These are phyloP conservation scores for Schlechtendalia chinensis DNA, from an alignment of 1,140 invertebrate genomes.

Conservation along the genomic window DNA sequence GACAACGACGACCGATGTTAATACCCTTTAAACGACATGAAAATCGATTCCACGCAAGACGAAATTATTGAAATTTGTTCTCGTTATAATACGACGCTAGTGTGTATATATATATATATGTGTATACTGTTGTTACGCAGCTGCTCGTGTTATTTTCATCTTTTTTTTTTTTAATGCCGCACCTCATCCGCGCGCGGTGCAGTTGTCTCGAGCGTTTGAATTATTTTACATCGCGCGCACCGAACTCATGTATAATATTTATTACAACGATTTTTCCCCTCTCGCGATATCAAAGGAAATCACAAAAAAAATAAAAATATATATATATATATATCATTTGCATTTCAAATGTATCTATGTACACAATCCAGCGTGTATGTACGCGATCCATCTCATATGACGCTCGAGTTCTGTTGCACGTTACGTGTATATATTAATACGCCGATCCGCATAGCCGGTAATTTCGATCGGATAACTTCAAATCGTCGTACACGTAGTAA, in stretches of 20 bases:
- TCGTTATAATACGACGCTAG: too few relatives aligned
- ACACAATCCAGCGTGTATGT: too few relatives aligned
- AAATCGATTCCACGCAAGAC: constrained; percentile 19
- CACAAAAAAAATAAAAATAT: too few relatives aligned
- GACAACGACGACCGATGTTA: constrained; percentile 15
- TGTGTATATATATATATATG: too few relatives aligned
- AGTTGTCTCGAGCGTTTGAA: background rate
- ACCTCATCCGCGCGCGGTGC: background rate
- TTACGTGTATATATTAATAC: background rate
- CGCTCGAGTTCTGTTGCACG: background rate
- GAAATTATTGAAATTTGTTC: constrained; percentile 29
- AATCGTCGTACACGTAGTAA: background rate
- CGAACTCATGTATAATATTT: constrained; percentile 3
- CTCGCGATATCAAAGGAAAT: background rate
- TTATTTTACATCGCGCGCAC: background rate
- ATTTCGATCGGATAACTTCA: background rate
- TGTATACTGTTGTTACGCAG: background rate
- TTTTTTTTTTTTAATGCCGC: background rate
- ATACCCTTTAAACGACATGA: constrained; percentile 38
- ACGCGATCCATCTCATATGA: background rate
- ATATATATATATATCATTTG: constrained; percentile 14
- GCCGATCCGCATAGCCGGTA: background rate
- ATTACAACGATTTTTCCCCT: constrained; percentile 8
- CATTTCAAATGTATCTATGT: constrained; percentile 9
- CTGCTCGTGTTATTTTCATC: background rate